phyloP scores from a whole-genome alignment of 2,888 invertebrate species.

The Andrena chrysosceles region DNA sequence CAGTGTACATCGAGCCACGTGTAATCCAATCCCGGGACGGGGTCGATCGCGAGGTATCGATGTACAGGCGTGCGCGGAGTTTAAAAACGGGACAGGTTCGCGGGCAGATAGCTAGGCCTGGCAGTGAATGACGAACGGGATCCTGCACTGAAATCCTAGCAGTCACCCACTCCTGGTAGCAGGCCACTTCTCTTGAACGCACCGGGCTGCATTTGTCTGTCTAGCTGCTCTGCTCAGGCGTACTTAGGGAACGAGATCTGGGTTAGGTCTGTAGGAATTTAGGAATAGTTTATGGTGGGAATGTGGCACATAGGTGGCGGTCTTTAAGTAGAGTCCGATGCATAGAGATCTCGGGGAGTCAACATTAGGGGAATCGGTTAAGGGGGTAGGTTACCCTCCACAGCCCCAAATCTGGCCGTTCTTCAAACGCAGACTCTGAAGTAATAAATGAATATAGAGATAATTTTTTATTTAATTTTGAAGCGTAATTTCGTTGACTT shows the following conservation, averaged over 20 bases:
- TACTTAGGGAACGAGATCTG: background rate
- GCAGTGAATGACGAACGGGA: constrained; percentile 69
- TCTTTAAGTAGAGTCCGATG: too few relatives aligned
- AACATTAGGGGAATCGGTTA: too few relatives aligned
- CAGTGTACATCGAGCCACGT: constrained; percentile 71
- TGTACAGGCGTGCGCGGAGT: constrained; percentile 74
- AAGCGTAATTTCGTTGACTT: too few relatives aligned
- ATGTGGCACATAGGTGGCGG: too few relatives aligned
- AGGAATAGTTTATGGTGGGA: too few relatives aligned
- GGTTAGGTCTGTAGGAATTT: too few relatives aligned
- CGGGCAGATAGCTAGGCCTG: constrained; percentile 48
- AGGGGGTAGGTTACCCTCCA: too few relatives aligned
- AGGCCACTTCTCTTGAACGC: constrained; percentile 32
- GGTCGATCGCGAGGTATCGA: constrained; percentile 77
- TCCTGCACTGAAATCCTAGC: constrained; percentile 70
- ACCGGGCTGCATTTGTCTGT: background rate
- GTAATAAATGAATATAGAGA: too few relatives aligned
- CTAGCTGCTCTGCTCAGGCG: background rate
- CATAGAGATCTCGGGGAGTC: too few relatives aligned
- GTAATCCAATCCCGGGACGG: constrained; percentile 78
- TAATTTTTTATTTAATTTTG: too few relatives aligned
- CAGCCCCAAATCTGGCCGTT: too few relatives aligned
- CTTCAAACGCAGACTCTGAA: too few relatives aligned
- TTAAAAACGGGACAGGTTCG: constrained; percentile 77
- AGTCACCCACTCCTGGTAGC: constrained; percentile 46